Percentiles rank a stretch among this genome's conserved stretches.
These are phyloP conservation scores for Hydropsyche tenuis DNA, from an alignment of 1,140 invertebrate genomes.

Conservation along the genomic window DNA sequence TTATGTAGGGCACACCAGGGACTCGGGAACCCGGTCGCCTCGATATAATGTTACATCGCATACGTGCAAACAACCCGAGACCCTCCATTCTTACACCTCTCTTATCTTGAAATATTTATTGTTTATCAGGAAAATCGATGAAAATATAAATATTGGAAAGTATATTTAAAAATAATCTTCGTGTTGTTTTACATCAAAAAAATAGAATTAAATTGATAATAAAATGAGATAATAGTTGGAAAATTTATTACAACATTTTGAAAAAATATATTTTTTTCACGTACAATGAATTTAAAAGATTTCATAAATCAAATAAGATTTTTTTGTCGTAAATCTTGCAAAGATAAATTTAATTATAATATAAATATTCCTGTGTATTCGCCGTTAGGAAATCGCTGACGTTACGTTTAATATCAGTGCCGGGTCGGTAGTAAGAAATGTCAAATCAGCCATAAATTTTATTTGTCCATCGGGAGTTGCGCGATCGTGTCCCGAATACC, in stretches of 20 bases:
- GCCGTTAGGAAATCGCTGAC: constrained; percentile 33
- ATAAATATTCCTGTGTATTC: not conserved
- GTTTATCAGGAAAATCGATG: not conserved
- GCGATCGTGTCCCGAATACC: constrained; percentile 41
- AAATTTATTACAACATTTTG: too few relatives aligned
- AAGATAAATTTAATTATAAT: too few relatives aligned
- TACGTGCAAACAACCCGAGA: constrained; percentile 1
- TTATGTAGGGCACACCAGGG: constrained; percentile 45
- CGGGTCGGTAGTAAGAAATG: constrained; percentile 53
- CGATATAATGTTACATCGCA: constrained; percentile 22
- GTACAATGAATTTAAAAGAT: too few relatives aligned
- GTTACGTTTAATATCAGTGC: constrained; percentile 51
- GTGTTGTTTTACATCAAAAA: too few relatives aligned
- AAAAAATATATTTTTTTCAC: too few relatives aligned
- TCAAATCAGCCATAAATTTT: constrained; percentile 65
- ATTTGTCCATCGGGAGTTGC: constrained; percentile 57
- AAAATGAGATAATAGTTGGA: too few relatives aligned
- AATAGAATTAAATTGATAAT: too few relatives aligned
- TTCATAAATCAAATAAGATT: too few relatives aligned
- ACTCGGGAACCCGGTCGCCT: constrained; percentile 22
- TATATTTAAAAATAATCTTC: too few relatives aligned
- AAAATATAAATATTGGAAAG: not conserved
- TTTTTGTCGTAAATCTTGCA: too few relatives aligned
- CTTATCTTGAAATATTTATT: not conserved
- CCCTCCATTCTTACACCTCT: not conserved